A percentile compares a stretch with the other conserved stretches of the same genome.
Conservation (phyloP, 2,797 vertebrate genomes). For the Lemur catta region DNA sequence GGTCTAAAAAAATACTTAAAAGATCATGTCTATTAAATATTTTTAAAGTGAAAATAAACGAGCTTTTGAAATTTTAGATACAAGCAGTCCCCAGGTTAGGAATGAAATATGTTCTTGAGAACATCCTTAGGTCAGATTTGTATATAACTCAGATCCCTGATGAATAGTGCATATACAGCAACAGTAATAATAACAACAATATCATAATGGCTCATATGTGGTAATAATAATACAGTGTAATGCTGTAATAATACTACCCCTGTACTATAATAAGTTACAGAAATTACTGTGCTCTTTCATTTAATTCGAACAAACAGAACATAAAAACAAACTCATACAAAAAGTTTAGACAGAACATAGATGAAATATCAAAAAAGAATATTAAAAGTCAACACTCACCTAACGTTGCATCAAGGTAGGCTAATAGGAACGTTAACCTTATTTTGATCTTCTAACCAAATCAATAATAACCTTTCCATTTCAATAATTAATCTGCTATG, state of each 20-base stretch:
- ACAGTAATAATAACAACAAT: background rate
- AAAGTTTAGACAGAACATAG: background rate
- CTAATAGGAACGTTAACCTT: background rate
- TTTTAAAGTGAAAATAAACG: slow-evolving; percentile 12
- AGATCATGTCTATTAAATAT: background rate
- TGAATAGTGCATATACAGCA: background rate
- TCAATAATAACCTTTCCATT: background rate
- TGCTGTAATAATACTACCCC: background rate
- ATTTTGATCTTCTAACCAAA: background rate
- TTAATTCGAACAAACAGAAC: background rate
- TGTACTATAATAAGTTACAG: background rate
- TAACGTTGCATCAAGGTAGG: background rate
- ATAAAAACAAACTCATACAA: background rate
- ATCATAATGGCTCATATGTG: background rate
- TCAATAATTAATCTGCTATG: background rate
- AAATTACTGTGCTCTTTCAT: background rate
- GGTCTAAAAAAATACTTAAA: background rate
- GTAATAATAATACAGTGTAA: background rate
- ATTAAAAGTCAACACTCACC: background rate
- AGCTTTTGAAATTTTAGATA: slow-evolving; percentile 34
- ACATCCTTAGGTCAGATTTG: background rate
- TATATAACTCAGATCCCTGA: background rate
- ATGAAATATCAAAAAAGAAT: background rate
- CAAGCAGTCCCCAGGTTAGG: background rate
- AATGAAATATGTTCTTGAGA: background rate